phyloP scores from a whole-genome alignment of 2,888 invertebrate species.

The Eupithecia subumbrata region DNA sequence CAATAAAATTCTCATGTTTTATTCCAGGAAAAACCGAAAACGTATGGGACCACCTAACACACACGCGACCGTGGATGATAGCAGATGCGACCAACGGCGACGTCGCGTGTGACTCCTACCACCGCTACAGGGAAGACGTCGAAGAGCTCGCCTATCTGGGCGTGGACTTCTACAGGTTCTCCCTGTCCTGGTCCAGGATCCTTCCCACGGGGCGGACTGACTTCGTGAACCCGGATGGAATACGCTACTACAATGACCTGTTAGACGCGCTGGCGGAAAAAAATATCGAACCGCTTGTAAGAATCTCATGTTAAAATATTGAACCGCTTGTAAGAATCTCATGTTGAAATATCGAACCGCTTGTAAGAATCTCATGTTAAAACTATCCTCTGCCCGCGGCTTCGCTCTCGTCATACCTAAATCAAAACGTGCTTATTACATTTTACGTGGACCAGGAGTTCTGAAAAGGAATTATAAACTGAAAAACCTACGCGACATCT shows the following conservation, averaged over 20 bases:
- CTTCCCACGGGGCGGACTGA: constrained; percentile 85
- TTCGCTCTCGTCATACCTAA: neutral
- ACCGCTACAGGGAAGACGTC: constrained; percentile 86
- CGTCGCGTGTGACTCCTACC: constrained; percentile 88
- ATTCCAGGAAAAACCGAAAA: constrained; percentile 84
- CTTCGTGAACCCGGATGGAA: constrained; percentile 83
- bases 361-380: constrained; percentile 60
- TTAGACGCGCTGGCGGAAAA: constrained; percentile 85
- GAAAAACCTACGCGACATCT: neutral
- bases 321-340: constrained; percentile 79
- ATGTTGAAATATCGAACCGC: constrained; percentile 83
- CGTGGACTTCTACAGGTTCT: constrained; percentile 84
- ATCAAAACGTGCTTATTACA: neutral
- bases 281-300: constrained; percentile 86
- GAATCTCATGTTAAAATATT: constrained; percentile 11
- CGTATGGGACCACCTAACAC: constrained; percentile 84
- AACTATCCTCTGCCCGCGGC: neutral
- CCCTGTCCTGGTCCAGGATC: constrained; percentile 86
- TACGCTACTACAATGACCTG: constrained; percentile 87
- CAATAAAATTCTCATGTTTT: neutral
- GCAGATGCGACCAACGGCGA: constrained; percentile 86
- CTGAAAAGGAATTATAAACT: neutral
- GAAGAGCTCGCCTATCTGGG: constrained; percentile 78
- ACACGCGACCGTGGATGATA: constrained; percentile 84
- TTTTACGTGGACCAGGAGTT: neutral